Evolutionary conservation across 2,113 vertebrate genomes (phyloP), one percentile per base, ranked within the genome.

Genomic region (Passer domesticus): DNA sequence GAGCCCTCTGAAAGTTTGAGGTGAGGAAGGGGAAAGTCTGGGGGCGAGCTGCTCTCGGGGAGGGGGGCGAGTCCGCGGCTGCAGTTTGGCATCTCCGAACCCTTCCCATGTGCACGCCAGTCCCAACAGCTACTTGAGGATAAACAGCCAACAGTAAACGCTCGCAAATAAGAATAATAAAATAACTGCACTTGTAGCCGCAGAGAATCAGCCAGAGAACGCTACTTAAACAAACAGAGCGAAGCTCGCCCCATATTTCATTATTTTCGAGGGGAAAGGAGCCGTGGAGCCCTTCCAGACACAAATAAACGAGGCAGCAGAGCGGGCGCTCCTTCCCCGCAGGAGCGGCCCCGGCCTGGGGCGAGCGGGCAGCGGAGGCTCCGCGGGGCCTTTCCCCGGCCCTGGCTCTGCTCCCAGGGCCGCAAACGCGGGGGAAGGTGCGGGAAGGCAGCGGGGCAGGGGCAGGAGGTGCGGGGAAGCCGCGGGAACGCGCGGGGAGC

Each of bases 191-290:
- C 94, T 91, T 95, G 88, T 69, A 94, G 94, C 90, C 75, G 47
- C 90, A 24, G 59, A 82, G 75, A 94, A 96, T 52, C 31, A 93
- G 75, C 88, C 92, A 80, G 83, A 73, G 58, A 90, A 92, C 1
- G 85, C 92, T 95, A 90, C 95, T 96, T 92, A 92, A 96, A 95
- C 92, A 95, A 94, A 96, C 85, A 92, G 67, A 90, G 73, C 70
- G 37, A 60, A 92, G 89, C 92, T 83, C 17, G 67, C 37, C 62
- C 86, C 89, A 47, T 94, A 92, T 90, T 94, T 95, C 94, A 83
- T 90, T 62, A 83, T 92, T 95, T 95, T 80, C 73, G 67, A 85
- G 75, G 56, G 70, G 78, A 23, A 94, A 73, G 35, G 85, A 94
- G 70, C 75, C 30, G 88, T 7, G 86, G 67, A 93, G 59, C 53